Conservation (phyloP, 1,140 invertebrate species). For the Neomicropteryx cornuta region DNA sequence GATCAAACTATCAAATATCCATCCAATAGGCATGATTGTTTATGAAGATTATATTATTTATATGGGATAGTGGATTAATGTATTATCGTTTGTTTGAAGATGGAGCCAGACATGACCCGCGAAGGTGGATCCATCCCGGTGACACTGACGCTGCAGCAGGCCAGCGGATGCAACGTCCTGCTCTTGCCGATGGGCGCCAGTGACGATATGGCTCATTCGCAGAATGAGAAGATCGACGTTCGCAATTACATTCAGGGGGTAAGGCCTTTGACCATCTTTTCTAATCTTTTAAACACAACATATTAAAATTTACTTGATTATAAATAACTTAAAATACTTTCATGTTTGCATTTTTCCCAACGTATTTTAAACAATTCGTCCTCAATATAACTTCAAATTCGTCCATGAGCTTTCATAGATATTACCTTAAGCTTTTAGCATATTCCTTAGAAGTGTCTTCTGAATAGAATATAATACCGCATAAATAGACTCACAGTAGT, state of each 20-base stretch:
- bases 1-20: too few relatives aligned
- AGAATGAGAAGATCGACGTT: conserved; percentile 93
- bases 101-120: conserved; percentile 84
- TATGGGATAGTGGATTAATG: too few relatives aligned
- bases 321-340: conserved; percentile 4
- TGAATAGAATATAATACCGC: too few relatives aligned
- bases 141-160: conserved; percentile 81
- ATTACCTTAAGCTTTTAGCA: neutral
- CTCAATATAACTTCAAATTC: too few relatives aligned
- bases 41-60: too few relatives aligned
- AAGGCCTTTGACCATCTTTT: conserved; percentile 30
- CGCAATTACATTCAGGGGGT: conserved; percentile 92
- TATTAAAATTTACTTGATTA: conserved; percentile 3
- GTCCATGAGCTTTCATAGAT: too few relatives aligned
- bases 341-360: neutral
- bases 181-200: conserved; percentile 82
- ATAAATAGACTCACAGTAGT: too few relatives aligned
- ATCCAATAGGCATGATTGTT: too few relatives aligned
- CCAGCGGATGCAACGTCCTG: conserved; percentile 87
- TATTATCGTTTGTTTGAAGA: too few relatives aligned
- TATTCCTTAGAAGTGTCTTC: too few relatives aligned
- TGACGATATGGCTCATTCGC: conserved; percentile 96
- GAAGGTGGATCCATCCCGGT: conserved; percentile 96
- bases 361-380: neutral
- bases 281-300: conserved; percentile 6